Evolutionary conservation across 2,113 vertebrate genomes (phyloP), one percentile per base, ranked within the genome.

Genomic region (Oryzias melastigma): DNA sequence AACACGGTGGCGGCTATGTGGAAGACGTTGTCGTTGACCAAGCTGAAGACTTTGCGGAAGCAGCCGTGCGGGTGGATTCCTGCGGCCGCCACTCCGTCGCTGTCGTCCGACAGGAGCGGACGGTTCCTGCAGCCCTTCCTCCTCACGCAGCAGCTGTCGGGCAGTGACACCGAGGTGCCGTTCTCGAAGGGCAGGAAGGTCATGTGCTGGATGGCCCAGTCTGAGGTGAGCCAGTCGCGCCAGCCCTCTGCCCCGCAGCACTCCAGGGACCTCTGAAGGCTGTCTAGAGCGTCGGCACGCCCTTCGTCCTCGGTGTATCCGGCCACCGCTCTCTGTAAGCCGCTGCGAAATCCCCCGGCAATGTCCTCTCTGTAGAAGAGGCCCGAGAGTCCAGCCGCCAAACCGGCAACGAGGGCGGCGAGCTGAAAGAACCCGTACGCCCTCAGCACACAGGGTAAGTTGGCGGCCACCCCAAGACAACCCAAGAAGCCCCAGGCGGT

Each of bases 401-500:
- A 83, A 46, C 88, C 95, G 0, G 90, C 92, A 3, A 83, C 71
- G 13, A 96, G 89, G 40, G 91, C 92, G 0, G 68, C 88, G 0
- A 91, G 63, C 76, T 95, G 94, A 58, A 96, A 93, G 58, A 89
- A 68, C 2, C 92, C 84, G 4, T 95, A 96, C 17, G 89, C 91
- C 4, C 91, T 86, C 14, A 96, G 89, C 3, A 96, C 89, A 0
- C 88, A 88, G 17, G 89, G 91, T 35, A 95, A 90, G 73, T 94
- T 94, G 0, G 91, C 92, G 47, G 94, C 94, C 0, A 93, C 92
- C 0, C 95, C 91, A 10, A 95, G 90, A 40, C 94, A 95, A 4
- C 94, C 95, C 56, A 96, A 80, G 75, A 95, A 95, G 56, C 93
- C 94, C 95, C 94, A 96, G 47, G 93, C 51, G 1, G 94, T 92